These are phyloP conservation scores for Apotomis capreana DNA, from an alignment of 2,888 invertebrate species.

Conservation along the genomic window DNA sequence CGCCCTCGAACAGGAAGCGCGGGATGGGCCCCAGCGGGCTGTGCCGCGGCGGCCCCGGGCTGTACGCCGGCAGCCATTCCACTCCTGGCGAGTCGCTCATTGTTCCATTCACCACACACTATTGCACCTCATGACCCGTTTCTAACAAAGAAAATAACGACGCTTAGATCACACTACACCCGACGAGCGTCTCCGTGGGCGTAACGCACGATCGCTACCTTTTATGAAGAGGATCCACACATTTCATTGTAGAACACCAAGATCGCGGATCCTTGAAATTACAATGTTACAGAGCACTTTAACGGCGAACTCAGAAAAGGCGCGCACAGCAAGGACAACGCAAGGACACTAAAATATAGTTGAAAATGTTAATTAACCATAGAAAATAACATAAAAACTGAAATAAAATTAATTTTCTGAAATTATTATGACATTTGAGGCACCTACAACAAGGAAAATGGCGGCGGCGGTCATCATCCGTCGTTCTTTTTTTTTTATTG, in stretches of 20 bases:
- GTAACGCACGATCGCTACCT: constrained; percentile 69
- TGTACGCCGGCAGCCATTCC: constrained; percentile 82
- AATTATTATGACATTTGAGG: constrained; percentile 84
- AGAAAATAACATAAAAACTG: constrained; percentile 72
- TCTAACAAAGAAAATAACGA: constrained; percentile 50
- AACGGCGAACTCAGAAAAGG: constrained; percentile 53
- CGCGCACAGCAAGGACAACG: constrained; percentile 54
- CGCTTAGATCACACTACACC: constrained; percentile 55
- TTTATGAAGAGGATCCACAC: constrained; percentile 72
- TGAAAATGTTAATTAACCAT: constrained; percentile 59
- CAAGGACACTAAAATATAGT: constrained; percentile 57
- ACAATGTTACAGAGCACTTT: constrained; percentile 59
- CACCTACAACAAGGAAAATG: constrained; percentile 84
- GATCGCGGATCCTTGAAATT: constrained; percentile 75
- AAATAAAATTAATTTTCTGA: constrained; percentile 75
- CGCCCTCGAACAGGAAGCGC: constrained; percentile 78
- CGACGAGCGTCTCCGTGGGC: constrained; percentile 60
- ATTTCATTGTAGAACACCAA: constrained; percentile 70
- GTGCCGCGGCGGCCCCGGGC: constrained; percentile 80
- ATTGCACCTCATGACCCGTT: constrained; percentile 53
- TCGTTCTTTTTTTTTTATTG: constrained; percentile 33
- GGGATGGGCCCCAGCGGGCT: constrained; percentile 79
- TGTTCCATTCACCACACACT: constrained; percentile 66
- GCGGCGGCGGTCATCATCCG: constrained; percentile 58
- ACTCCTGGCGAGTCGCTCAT: constrained; percentile 81